phyloP scores from a whole-genome alignment of 2,113 vertebrate species.

The Solea senegalensis region DNA sequence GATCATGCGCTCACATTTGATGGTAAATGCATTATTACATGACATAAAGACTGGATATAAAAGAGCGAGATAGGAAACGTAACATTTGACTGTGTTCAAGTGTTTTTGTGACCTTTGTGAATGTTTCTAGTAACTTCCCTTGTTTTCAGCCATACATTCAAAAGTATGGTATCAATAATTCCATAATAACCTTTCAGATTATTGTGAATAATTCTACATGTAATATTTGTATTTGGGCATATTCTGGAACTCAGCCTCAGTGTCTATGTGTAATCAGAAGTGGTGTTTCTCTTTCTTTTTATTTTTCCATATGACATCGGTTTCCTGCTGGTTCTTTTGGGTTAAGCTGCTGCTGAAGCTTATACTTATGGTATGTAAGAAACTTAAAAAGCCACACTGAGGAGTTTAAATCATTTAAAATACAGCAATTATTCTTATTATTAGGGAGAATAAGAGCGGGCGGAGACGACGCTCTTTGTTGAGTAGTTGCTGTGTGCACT shows the following conservation, averaged over 20 bases:
- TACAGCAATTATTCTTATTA: constrained; percentile 16
- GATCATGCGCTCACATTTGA: background rate
- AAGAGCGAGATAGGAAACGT: too few relatives aligned
- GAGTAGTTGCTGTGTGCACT: constrained; percentile 9
- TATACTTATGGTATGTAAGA: background rate
- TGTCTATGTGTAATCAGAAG: background rate
- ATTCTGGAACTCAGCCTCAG: background rate
- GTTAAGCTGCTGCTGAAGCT: constrained; percentile 14
- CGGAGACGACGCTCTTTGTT: background rate
- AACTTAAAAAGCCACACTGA: constrained; percentile 2
- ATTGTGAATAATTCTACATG: too few relatives aligned
- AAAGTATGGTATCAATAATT: too few relatives aligned
- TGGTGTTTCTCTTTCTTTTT: too few relatives aligned
- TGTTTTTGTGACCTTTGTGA: too few relatives aligned
- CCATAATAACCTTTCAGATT: too few relatives aligned
- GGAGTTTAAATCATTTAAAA: constrained; percentile 15
- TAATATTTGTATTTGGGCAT: background rate
- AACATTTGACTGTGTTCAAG: too few relatives aligned
- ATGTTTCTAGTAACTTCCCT: too few relatives aligned
- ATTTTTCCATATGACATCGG: constrained; percentile 25
- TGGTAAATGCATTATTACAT: background rate
- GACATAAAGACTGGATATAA: too few relatives aligned
- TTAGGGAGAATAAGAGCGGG: constrained; percentile 1
- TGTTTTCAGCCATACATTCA: too few relatives aligned
- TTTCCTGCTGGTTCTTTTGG: background rate